Evolutionary conservation across 2,797 vertebrate species (phyloP).

Genomic region (Phataginus tricuspis): DNA sequence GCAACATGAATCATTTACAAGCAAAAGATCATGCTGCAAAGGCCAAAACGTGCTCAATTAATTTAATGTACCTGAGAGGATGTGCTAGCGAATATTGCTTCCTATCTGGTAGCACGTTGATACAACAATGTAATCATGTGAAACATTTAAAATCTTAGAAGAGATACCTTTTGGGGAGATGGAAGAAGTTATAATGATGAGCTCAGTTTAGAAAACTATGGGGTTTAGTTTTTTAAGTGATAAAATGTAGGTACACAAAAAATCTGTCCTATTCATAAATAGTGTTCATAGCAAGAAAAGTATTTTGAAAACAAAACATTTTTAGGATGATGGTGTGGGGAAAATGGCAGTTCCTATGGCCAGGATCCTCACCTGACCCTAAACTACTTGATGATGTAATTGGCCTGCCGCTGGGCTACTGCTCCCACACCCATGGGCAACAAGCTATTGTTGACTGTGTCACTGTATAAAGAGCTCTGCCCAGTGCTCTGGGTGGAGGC

Average conservation of each 20-base stretch:
- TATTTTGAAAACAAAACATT: background rate
- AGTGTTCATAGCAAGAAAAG: background rate
- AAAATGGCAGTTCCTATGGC: too few species aligned
- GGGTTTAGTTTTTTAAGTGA: background rate
- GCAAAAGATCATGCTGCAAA: conserved; percentile 69
- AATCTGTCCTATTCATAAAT: background rate
- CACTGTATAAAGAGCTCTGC: too few species aligned
- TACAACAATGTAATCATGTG: background rate
- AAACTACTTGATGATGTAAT: too few species aligned
- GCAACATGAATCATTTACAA: conserved; percentile 72
- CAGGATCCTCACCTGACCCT: too few species aligned
- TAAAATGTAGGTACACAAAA: background rate
- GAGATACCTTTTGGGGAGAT: background rate
- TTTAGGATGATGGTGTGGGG: background rate
- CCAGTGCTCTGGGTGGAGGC: too few species aligned
- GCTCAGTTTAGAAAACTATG: background rate
- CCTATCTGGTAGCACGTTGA: conserved; percentile 9
- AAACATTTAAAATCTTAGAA: background rate
- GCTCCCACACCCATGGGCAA: too few species aligned
- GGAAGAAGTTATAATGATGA: background rate
- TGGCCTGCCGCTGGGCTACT: too few species aligned
- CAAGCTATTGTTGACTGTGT: too few species aligned
- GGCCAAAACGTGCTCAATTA: conserved; percentile 60
- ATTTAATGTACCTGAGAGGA: conserved; percentile 78
- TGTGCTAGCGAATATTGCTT: conserved; percentile 48